A percentile compares a stretch with the other conserved stretches of the same genome.
Evolutionary conservation across 2,888 invertebrate species (phyloP).

Genomic region (Gerris lacustris): DNA sequence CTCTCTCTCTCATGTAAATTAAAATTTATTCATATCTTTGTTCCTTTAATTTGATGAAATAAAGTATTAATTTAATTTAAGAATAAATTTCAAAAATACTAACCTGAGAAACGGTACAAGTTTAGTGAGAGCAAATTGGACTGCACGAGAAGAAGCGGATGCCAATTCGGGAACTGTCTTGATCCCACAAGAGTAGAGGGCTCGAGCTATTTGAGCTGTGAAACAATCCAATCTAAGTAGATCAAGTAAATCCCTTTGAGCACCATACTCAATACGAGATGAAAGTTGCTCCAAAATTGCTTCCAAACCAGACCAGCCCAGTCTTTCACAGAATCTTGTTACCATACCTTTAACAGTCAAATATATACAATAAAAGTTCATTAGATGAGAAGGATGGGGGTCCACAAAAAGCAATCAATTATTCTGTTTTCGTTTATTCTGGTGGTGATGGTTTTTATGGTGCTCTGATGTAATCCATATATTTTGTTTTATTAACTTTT

Average conservation of each 20-base stretch:
- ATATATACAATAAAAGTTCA: neutral
- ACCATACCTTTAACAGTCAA: conserved; percentile 63
- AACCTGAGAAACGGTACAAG: conserved; percentile 72
- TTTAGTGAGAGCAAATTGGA: conserved; percentile 66
- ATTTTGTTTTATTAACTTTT: too few relatives aligned
- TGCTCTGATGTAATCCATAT: too few relatives aligned
- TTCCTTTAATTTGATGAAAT: too few relatives aligned
- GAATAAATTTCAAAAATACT: neutral
- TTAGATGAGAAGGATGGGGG: too few relatives aligned
- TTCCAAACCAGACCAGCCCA: conserved; percentile 87
- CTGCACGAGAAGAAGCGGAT: conserved; percentile 49
- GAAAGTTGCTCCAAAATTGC: conserved; percentile 85
- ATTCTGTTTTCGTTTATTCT: too few relatives aligned
- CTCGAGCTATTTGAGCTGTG: conserved; percentile 72
- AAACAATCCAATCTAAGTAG: conserved; percentile 71
- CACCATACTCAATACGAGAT: conserved; percentile 84
- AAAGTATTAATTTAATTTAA: too few relatives aligned
- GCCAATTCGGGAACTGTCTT: conserved; percentile 68
- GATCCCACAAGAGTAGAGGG: conserved; percentile 67
- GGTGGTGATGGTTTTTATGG: too few relatives aligned
- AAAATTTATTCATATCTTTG: too few relatives aligned
- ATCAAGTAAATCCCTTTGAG: conserved; percentile 82
- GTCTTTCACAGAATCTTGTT: conserved; percentile 81
- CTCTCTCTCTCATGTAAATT: too few relatives aligned
- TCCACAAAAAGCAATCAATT: too few relatives aligned